Evolutionary conservation across 2,113 vertebrate species (phyloP).

Genomic region (Brachionichthys hirsutus): DNA sequence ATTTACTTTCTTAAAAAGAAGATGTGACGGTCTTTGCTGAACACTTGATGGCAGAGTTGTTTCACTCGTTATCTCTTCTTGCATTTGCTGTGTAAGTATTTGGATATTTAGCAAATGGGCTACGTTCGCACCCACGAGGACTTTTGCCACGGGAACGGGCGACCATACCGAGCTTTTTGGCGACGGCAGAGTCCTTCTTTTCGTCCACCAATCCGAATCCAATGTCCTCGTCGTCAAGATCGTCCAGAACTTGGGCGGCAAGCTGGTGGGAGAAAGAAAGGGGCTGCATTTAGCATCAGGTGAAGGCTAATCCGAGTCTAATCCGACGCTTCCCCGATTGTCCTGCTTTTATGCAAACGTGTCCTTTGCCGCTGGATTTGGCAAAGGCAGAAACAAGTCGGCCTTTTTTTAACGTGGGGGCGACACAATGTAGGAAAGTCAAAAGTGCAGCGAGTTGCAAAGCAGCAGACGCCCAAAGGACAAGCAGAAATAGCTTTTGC

Average conservation of each 20-base stretch:
- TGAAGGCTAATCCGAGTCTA: background rate
- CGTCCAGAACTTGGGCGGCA: slow-evolving; percentile 90
- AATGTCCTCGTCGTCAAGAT: slow-evolving; percentile 86
- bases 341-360: background rate
- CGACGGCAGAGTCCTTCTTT: slow-evolving; percentile 82
- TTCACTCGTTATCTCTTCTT: background rate
- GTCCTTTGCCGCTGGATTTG: background rate
- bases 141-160: background rate
- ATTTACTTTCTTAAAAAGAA: background rate
- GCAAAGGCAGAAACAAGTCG: background rate
- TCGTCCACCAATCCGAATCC: slow-evolving; percentile 89
- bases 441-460: slow-evolving; percentile 32
- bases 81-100: background rate
- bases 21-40: slow-evolving; percentile 11
- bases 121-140: background rate
- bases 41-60: slow-evolving; percentile 53
- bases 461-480: slow-evolving; percentile 36
- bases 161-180: slow-evolving; percentile 86
- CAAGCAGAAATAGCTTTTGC: slow-evolving; percentile 28
- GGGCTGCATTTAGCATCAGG: background rate
- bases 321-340: slow-evolving; percentile 5
- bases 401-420: slow-evolving; percentile 6
- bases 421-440: background rate
- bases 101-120: background rate
- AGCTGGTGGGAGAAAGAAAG: slow-evolving; percentile 68